These are phyloP conservation scores for Crotalus viridis DNA, from an alignment of 2,113 vertebrate genomes.

Conservation along the genomic window DNA sequence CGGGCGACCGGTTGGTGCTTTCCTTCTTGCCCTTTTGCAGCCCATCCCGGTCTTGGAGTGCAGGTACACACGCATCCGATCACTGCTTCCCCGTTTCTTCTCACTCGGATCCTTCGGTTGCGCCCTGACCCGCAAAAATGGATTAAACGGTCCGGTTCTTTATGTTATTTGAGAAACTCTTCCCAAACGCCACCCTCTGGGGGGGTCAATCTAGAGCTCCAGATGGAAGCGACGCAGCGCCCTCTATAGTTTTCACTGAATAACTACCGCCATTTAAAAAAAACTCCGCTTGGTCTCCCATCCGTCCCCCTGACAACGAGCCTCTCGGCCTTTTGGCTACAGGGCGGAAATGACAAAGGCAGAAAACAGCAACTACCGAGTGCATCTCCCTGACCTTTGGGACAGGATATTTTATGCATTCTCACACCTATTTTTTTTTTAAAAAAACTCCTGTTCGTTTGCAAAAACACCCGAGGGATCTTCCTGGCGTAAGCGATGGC, in stretches of 20 bases:
- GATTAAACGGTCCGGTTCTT: background rate
- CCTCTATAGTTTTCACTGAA: background rate
- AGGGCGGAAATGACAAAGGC: background rate
- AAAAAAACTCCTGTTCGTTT: no score
- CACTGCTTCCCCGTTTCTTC: background rate
- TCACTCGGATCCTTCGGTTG: background rate
- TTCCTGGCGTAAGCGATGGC: background rate
- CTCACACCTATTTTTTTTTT: background rate
- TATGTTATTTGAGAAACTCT: background rate
- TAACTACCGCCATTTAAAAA: background rate
- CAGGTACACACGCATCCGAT: background rate
- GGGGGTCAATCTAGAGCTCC: background rate
- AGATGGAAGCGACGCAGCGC: background rate
- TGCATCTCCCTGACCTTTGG: background rate
- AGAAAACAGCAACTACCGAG: background rate
- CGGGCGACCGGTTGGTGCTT: background rate
- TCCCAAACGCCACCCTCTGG: background rate
- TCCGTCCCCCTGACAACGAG: no score
- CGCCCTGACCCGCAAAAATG: background rate
- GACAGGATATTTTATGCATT: background rate
- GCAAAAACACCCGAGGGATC: background rate
- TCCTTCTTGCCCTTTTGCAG: background rate
- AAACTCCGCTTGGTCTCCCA: no score
- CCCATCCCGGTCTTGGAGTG: background rate
- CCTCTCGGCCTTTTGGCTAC: background rate